Percentiles rank a stretch among this genome's conserved stretches.
Conservation (phyloP, 2,797 vertebrate genomes). For the Crenuchus spilurus region DNA sequence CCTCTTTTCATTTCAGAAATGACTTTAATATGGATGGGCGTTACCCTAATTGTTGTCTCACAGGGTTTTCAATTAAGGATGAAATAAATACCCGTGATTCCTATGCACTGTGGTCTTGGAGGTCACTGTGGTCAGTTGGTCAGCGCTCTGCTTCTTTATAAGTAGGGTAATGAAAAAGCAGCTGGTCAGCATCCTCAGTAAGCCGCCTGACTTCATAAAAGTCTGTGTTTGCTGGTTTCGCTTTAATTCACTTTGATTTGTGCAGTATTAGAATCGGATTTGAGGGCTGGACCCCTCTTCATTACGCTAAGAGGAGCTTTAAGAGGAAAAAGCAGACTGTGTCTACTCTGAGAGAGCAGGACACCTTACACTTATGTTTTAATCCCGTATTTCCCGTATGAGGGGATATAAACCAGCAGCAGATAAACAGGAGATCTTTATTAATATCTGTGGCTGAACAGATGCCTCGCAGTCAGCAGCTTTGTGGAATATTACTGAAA, state of each 20-base stretch:
- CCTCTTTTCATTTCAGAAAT: too few species aligned
- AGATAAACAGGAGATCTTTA: conserved; percentile 29
- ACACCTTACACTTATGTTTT: conserved; percentile 43
- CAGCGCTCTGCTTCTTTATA: neutral
- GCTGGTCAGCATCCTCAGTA: neutral
- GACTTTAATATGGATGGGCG: too few species aligned
- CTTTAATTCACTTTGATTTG: conserved; percentile 46
- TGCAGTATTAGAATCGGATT: conserved; percentile 51
- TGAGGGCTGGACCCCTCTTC: conserved; percentile 64
- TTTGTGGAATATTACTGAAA: conserved; percentile 34
- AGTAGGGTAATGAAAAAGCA: conserved; percentile 14
- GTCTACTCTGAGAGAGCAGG: conserved; percentile 17
- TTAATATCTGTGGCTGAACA: conserved; percentile 45
- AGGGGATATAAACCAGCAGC: conserved; percentile 32
- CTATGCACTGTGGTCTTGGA: too few species aligned
- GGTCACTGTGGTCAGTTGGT: conserved; percentile 7
- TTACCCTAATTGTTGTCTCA: too few species aligned
- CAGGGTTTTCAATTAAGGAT: too few species aligned
- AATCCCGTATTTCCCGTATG: conserved; percentile 47
- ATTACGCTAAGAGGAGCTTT: conserved; percentile 72
- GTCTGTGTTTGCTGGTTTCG: conserved; percentile 3
- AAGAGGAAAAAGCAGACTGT: conserved; percentile 43
- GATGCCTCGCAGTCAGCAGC: conserved; percentile 38
- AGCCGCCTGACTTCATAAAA: neutral
- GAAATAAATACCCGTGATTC: too few species aligned